Evolutionary conservation across 2,888 invertebrate species (phyloP).

Genomic region (Panzeria rudis): DNA sequence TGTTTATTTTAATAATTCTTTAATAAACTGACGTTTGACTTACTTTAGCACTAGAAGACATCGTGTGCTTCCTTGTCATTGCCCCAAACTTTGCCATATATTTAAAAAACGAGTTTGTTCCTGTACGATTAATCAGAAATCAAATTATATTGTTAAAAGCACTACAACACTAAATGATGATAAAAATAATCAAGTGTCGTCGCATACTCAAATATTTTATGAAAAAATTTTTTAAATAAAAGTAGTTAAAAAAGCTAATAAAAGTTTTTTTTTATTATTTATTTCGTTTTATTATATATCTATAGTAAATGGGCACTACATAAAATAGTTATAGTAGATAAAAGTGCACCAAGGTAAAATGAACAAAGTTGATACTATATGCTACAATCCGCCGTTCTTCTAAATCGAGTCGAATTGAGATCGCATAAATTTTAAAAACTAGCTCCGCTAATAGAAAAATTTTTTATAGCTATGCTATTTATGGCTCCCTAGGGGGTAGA

Average conservation of each 20-base stretch:
- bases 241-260: conserved; percentile 3
- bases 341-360: not conserved
- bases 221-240: conserved; percentile 58
- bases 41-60: conserved; percentile 62
- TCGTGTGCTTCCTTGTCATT: conserved; percentile 45
- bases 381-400: no score
- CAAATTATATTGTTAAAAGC: conserved; percentile 22
- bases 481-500: no score
- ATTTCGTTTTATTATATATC: no score
- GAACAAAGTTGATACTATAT: no score
- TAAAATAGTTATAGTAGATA: not conserved
- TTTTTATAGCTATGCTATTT: no score
- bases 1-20: conserved; percentile 4
- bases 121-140: conserved; percentile 41
- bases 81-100: conserved; percentile 51
- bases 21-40: conserved; percentile 36
- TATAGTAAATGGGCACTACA: no score
- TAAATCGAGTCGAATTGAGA: no score
- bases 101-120: conserved; percentile 54
- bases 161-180: conserved; percentile 5
- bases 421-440: no score
- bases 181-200: conserved; percentile 14
- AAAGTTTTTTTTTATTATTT: not conserved
- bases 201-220: conserved; percentile 58
- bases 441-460: no score